Conservation (phyloP, 2,113 vertebrate species). For the Athene noctua region DNA sequence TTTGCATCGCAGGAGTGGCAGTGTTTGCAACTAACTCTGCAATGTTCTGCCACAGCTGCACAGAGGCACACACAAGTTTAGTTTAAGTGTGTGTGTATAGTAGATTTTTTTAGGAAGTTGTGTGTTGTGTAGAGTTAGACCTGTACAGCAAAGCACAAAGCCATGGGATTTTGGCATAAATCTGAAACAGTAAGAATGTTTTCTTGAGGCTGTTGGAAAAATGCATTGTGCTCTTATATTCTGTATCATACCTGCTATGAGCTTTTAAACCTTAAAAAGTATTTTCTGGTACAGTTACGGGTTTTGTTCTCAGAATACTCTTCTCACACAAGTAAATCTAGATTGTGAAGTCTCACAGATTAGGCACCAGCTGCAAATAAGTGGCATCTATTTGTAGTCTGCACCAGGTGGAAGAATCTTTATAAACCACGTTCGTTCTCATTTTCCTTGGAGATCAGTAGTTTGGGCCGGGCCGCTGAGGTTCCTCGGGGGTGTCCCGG, state of each 20-base stretch:
- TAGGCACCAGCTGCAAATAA: background rate
- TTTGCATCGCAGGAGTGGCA: background rate
- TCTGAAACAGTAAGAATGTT: background rate
- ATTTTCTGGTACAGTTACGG: background rate
- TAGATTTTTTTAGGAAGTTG: background rate
- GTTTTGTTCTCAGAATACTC: background rate
- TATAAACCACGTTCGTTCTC: background rate
- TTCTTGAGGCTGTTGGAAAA: background rate
- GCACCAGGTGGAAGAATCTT: background rate
- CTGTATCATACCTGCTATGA: background rate
- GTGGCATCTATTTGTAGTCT: background rate
- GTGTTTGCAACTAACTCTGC: background rate
- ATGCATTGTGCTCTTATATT: background rate
- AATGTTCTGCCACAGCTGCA: background rate
- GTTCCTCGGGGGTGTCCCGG: background rate
- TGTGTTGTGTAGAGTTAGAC: background rate
- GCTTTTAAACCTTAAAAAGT: background rate
- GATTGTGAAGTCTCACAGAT: background rate
- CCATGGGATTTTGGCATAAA: background rate
- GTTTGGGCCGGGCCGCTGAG: background rate
- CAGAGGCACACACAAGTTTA: background rate
- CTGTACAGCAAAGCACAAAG: background rate
- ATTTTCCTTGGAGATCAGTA: background rate
- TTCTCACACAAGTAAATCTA: background rate
- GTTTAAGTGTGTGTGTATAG: background rate